Evolutionary conservation across 2,113 vertebrate species (phyloP), one percentile per base, ranked within the genome.

Genomic region (Microtus richardsoni): DNA sequence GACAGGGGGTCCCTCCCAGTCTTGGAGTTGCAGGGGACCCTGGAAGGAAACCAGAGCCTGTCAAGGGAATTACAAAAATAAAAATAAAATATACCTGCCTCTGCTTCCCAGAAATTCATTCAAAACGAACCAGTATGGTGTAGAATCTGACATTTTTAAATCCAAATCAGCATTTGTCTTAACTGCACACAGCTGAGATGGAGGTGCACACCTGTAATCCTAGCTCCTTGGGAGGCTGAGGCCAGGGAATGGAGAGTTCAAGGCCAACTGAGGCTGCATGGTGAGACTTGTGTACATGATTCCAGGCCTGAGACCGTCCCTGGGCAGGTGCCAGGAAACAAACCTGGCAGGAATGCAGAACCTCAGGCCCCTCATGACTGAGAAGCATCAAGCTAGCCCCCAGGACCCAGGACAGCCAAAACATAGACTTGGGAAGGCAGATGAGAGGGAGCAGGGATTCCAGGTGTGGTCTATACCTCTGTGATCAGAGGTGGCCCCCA

Each of bases 351-450:
- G 58, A 66, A 86, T 3, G 24, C 47, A 28, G 58, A 52, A 0
- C 13, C 49, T 60, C 92, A 33, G 14, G 36, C 21, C 16, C 39
- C 66, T 71, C 36, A 0, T 5, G 0, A 0, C 3, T 11, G 60
- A 73, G n/a, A 77, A 49, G 17, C 12, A 3, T 49, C 14, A 33
- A 30, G 17, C 54, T 30, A 19, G 52, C 1, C 0, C 19, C 14
- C 5, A 8, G 2, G 71, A 47, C 26, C 22, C 0, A 36, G 49
- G 17, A 24, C 30, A 3, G 10, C 2, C 9, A 5, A 26, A 9
- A 2, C 74, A 30, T 47, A 90, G 96, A 47, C n/a, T 58, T 9
- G 33, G 11, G 12, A 41, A 22, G 21, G 24, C 19, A 26, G 1
- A 0, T 9, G 19, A 5, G 12, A 64, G 21, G n/a, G 54, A 44